These are phyloP conservation scores for Pao palembangensis DNA, from an alignment of 2,113 vertebrate species.

Conservation along the genomic window DNA sequence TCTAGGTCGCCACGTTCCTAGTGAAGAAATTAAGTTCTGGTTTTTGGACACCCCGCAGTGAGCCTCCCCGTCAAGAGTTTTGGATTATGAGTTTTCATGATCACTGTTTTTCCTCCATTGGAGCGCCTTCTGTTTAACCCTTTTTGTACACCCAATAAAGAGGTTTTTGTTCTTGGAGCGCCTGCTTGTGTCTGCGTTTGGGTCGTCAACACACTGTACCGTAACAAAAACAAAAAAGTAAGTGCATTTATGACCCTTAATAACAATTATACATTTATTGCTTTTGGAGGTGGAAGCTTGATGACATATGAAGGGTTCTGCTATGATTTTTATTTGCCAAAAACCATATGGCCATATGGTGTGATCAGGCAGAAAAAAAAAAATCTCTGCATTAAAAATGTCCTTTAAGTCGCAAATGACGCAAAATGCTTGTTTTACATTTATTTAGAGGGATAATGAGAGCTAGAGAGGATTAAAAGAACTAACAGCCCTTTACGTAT, in stretches of 20 bases:
- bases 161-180: no score
- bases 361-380: background rate
- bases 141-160: no score
- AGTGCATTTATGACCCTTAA: background rate
- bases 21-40: no score
- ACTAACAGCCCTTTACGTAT: background rate
- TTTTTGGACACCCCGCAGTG: no score
- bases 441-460: background rate
- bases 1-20: no score
- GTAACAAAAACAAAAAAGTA: constrained; percentile 1
- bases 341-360: background rate
- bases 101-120: no score
- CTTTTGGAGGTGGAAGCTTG: background rate
- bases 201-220: no score
- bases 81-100: no score
- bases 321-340: background rate
- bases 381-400: background rate
- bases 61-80: no score
- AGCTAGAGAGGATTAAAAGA: background rate
- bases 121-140: no score
- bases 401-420: background rate
- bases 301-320: background rate
- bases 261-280: background rate
- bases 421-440: background rate
- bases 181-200: no score